These are phyloP conservation scores for Recurvirostra avosetta DNA, from an alignment of 2,113 vertebrate genomes.

Conservation along the genomic window DNA sequence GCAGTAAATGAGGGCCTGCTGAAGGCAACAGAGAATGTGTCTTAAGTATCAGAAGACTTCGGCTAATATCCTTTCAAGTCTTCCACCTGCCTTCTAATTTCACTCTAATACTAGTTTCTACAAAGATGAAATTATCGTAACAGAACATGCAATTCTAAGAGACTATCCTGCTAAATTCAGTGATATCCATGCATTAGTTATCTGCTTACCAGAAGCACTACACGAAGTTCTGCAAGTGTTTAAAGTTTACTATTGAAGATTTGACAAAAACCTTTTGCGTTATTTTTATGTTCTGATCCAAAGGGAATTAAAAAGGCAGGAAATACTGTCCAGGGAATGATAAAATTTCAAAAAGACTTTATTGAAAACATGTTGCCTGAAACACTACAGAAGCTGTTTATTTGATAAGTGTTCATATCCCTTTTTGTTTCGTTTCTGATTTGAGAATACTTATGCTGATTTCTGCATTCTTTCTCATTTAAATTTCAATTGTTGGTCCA, in stretches of 20 bases:
- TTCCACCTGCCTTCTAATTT: background rate
- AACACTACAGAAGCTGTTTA: background rate
- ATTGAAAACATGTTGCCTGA: background rate
- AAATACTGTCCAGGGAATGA: background rate
- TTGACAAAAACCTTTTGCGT: background rate
- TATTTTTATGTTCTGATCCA: background rate
- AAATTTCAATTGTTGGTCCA: conserved; percentile 16
- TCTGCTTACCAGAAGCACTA: background rate
- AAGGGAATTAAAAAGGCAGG: background rate
- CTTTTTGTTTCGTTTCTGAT: conserved; percentile 11
- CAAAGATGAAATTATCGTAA: background rate
- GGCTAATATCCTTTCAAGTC: background rate
- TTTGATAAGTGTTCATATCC: background rate
- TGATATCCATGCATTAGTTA: background rate
- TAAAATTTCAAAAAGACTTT: conserved; percentile 9
- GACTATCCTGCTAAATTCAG: background rate
- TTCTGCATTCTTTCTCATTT: background rate
- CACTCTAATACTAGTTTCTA: background rate
- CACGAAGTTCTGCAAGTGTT: background rate
- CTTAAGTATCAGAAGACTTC: background rate
- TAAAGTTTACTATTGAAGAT: background rate
- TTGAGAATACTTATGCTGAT: background rate
- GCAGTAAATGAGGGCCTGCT: background rate
- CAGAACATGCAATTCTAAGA: background rate
- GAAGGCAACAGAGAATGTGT: background rate